Conservation (phyloP, 2,888 invertebrate species). For the Timema cristinae region DNA sequence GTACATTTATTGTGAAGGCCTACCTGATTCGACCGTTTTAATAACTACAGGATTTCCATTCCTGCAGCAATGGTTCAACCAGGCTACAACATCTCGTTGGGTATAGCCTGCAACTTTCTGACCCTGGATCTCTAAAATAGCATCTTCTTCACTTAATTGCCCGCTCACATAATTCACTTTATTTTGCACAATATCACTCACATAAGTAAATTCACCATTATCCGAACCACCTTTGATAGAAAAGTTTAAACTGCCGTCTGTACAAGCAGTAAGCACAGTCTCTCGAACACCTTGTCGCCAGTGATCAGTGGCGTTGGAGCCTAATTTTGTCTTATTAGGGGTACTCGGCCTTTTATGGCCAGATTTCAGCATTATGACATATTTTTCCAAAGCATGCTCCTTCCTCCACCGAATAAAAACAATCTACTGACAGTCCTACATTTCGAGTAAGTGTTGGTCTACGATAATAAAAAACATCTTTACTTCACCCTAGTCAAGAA, state of each 20-base stretch:
- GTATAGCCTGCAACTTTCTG: constrained; percentile 56
- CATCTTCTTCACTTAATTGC: constrained; percentile 40
- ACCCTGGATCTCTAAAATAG: constrained; percentile 52
- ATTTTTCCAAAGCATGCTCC: constrained; percentile 31
- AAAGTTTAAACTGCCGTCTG: constrained; percentile 45
- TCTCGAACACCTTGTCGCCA: constrained; percentile 47
- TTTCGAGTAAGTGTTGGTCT: constrained; percentile 5
- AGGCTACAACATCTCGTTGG: constrained; percentile 50
- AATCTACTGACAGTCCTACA: constrained; percentile 20
- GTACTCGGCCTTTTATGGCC: constrained; percentile 41
- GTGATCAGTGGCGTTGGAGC: constrained; percentile 35
- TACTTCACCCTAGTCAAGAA: constrained; percentile 25
- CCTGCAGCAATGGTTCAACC: constrained; percentile 51
- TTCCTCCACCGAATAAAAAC: constrained; percentile 30
- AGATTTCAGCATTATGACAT: constrained; percentile 42
- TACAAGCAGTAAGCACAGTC: constrained; percentile 44
- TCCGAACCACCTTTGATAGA: constrained; percentile 51
- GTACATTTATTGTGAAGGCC: constrained; percentile 27
- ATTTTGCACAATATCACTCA: constrained; percentile 38
- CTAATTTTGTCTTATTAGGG: constrained; percentile 33
- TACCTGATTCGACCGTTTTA: constrained; percentile 51
- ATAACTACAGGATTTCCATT: constrained; percentile 51
- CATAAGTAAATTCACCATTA: constrained; percentile 44
- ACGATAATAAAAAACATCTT: constrained; percentile 20
- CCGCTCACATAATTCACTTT: constrained; percentile 36